phyloP scores from a whole-genome alignment of 2,113 vertebrate genomes.

The Vimba vimba region DNA sequence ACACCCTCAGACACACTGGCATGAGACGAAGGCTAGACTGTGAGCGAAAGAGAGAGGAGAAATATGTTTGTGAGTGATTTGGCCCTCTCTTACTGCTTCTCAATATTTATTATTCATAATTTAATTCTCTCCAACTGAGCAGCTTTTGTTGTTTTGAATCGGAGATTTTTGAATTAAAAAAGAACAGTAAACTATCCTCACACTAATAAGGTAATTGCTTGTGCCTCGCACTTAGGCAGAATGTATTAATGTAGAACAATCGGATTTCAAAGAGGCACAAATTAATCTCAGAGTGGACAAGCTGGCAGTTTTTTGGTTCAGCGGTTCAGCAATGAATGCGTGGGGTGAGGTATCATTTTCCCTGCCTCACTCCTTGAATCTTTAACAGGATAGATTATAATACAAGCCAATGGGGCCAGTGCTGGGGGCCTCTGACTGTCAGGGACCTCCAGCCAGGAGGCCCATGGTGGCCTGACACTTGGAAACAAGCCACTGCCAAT shows the following conservation, averaged over 20 bases:
- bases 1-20: not conserved
- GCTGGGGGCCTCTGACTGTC: not conserved
- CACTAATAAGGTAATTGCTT: slow-evolving; percentile 34
- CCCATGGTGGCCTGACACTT: not conserved
- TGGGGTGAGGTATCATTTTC: not conserved
- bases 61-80: not conserved
- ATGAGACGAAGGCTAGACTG: not conserved
- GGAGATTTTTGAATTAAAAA: not conserved
- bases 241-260: not conserved
- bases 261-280: not conserved
- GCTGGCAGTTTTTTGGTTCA: not conserved
- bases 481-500: not conserved
- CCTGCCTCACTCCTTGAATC: not conserved
- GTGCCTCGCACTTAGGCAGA: not conserved
- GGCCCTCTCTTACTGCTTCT: not conserved
- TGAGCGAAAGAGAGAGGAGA: not conserved
- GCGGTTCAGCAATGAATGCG: not conserved
- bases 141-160: slow-evolving; percentile 31
- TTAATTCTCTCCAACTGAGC: slow-evolving; percentile 42
- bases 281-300: not conserved
- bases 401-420: not conserved
- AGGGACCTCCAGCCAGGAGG: not conserved
- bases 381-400: slow-evolving; percentile 5
- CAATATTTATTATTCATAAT: slow-evolving; percentile 61
- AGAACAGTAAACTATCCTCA: slow-evolving; percentile 7